Conservation (phyloP, 2,113 vertebrate genomes). For the Corvus cornix region DNA sequence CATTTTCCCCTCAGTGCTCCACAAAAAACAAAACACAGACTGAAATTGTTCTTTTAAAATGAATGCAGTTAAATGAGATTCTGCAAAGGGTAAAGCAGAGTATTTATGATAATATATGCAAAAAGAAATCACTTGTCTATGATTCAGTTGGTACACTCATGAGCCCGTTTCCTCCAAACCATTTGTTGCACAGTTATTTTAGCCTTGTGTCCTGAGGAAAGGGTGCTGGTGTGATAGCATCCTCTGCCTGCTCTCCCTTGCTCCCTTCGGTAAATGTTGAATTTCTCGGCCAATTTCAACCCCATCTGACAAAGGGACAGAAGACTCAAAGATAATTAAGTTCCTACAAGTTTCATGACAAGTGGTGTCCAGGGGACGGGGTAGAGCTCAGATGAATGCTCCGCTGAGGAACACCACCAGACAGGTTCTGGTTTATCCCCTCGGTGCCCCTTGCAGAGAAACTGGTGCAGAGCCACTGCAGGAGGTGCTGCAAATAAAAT, state of each 20-base stretch:
- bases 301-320: not conserved
- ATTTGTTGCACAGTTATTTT: not conserved
- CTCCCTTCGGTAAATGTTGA: not conserved
- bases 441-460: not conserved
- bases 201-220: not conserved
- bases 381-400: not conserved
- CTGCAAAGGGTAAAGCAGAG: not conserved
- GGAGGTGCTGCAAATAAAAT: not conserved
- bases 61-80: not conserved
- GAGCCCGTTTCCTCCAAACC: not conserved
- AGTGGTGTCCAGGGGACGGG: not conserved
- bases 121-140: constrained; percentile 28
- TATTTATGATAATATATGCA: constrained; percentile 19
- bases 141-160: not conserved
- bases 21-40: not conserved
- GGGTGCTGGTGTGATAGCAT: not conserved
- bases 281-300: not conserved
- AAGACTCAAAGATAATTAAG: not conserved
- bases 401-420: not conserved
- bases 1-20: not conserved
- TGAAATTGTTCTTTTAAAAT: constrained; percentile 9
- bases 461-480: fast-evolving
- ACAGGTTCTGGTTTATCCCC: not conserved
- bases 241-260: not conserved
- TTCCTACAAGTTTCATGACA: not conserved